These are phyloP conservation scores for Enteromius anoplus DNA, from an alignment of 2,797 vertebrate genomes.

Conservation along the genomic window DNA sequence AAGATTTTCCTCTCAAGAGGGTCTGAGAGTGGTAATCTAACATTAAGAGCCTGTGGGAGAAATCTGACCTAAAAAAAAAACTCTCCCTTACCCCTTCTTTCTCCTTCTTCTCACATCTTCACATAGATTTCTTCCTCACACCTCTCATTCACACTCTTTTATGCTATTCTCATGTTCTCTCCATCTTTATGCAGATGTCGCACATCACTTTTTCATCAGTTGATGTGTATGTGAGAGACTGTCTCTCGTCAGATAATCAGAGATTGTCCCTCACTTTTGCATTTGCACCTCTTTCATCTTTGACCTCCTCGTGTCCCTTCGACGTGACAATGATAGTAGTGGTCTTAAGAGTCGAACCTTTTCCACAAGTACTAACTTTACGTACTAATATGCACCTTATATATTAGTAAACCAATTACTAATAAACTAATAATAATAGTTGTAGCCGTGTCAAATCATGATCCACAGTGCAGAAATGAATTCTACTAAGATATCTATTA, in stretches of 20 bases:
- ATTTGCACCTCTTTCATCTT: not conserved
- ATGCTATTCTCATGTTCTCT: not conserved
- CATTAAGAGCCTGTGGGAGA: constrained; percentile 46
- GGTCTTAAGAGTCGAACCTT: not conserved
- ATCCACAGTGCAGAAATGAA: not conserved
- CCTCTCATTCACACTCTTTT: constrained; percentile 11
- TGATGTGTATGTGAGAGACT: constrained; percentile 16
- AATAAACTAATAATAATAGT: not conserved
- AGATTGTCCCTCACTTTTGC: constrained; percentile 4
- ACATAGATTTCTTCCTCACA: constrained; percentile 28
- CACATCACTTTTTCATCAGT: not conserved
- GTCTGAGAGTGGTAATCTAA: constrained; percentile 31
- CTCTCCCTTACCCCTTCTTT: constrained; percentile 18
- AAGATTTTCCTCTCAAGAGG: constrained; percentile 1
- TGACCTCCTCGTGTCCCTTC: not conserved
- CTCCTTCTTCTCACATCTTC: not conserved
- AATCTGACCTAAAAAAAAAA: constrained; percentile 41
- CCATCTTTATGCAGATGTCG: not conserved
- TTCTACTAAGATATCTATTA: not conserved
- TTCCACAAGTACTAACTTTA: not conserved
- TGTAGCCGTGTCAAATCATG: not conserved
- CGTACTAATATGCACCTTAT: not conserved
- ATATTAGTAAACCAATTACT: not conserved
- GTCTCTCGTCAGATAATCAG: constrained; percentile 6
- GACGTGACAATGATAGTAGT: not conserved